A percentile compares a stretch with the other conserved stretches of the same genome.
phyloP scores from a whole-genome alignment of 2,888 invertebrate genomes.

The Ischnura elegans region DNA sequence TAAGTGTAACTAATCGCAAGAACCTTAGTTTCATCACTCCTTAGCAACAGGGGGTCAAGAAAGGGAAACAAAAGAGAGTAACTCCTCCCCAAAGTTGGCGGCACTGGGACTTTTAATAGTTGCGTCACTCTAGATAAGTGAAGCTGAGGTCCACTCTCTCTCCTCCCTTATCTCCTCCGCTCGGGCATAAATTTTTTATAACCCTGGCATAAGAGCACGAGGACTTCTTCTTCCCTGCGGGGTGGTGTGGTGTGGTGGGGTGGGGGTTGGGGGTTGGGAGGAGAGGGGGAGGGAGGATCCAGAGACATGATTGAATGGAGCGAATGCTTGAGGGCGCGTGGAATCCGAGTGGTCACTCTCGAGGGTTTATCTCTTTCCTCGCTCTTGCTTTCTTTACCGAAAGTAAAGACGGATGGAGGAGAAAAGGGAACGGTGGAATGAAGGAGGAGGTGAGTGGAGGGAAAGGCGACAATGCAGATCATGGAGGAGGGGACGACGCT shows the following conservation, averaged over 20 bases:
- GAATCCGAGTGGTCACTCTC: conserved; percentile 35
- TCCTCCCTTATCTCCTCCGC: not conserved
- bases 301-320: conserved; percentile 46
- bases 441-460: not conserved
- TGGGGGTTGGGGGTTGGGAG: not conserved
- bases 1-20: no score
- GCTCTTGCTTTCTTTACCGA: not conserved
- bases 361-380: not conserved
- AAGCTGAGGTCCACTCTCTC: not conserved
- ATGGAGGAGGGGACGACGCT: not conserved
- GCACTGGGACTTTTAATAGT: no score
- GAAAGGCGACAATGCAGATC: not conserved
- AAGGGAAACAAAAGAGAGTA: no score
- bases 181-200: not conserved
- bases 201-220: not conserved
- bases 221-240: not conserved
- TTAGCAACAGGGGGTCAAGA: no score
- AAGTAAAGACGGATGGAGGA: not conserved
- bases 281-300: not conserved
- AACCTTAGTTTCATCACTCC: no score
- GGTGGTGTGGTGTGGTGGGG: not conserved
- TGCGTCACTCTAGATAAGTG: not conserved
- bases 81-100: no score
- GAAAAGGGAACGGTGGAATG: not conserved
- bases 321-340: not conserved